Percentiles rank a stretch among this genome's conserved stretches.
Evolutionary conservation across 2,113 vertebrate species (phyloP).

Genomic region (Barnardius zonarius): DNA sequence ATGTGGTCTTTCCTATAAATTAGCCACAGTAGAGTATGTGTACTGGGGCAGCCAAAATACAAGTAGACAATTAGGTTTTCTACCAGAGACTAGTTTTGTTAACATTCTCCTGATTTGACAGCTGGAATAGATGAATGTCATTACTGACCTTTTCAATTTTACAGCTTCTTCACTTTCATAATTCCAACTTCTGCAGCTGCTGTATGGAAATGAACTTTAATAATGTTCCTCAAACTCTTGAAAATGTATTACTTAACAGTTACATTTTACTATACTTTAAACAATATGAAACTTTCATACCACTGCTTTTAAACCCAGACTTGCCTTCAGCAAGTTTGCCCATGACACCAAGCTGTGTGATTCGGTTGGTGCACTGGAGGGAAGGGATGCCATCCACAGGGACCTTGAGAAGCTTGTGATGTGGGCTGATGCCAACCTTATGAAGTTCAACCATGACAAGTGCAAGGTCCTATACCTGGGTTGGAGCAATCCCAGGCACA

Average conservation of each 20-base stretch:
- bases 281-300: constrained; percentile 6
- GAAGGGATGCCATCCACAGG: no score
- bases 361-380: no score
- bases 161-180: constrained; percentile 57
- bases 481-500: no score
- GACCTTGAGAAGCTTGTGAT: no score
- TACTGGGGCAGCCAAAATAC: constrained; percentile 39
- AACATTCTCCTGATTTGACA: constrained; percentile 50
- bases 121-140: constrained; percentile 64
- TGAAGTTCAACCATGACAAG: no score
- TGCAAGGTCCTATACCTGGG: no score
- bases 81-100: constrained; percentile 32
- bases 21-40: background rate
- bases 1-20: background rate
- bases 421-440: no score
- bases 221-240: constrained; percentile 28
- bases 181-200: constrained; percentile 44
- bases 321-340: background rate
- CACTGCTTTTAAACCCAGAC: constrained; percentile 15
- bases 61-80: constrained; percentile 25
- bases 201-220: constrained; percentile 49
- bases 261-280: constrained; percentile 20
- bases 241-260: background rate
- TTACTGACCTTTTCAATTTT: constrained; percentile 69
- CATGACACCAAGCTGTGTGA: no score